A percentile compares a stretch with the other conserved stretches of the same genome.
These are phyloP conservation scores for Malthinus seriepunctatus DNA, from an alignment of 2,888 invertebrate species.

Conservation along the genomic window DNA sequence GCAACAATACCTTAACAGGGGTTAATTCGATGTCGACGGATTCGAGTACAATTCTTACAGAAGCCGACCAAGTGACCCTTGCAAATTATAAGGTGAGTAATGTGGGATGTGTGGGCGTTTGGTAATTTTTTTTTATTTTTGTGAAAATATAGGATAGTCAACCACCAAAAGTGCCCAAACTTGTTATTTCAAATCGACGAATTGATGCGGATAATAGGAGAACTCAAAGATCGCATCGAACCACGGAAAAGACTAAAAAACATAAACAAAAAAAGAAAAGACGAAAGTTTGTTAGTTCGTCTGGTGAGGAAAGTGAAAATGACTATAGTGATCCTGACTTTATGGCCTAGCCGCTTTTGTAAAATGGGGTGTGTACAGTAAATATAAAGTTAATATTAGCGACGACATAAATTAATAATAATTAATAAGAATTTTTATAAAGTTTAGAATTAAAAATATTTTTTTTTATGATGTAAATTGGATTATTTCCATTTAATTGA, in stretches of 20 bases:
- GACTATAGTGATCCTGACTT: constrained; percentile 65
- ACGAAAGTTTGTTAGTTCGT: constrained; percentile 58
- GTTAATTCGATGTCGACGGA: constrained; percentile 18
- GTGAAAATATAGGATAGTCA: constrained; percentile 46
- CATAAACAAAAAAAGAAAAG: constrained; percentile 60
- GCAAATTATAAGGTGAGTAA: constrained; percentile 52
- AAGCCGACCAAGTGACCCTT: constrained; percentile 51
- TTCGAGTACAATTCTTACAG: constrained; percentile 43
- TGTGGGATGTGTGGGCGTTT: not conserved
- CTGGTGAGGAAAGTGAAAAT: constrained; percentile 67
- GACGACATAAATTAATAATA: constrained; percentile 28
- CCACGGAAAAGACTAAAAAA: constrained; percentile 55
- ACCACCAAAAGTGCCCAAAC: constrained; percentile 57
- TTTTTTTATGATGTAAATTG: constrained; percentile 21
- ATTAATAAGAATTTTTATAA: constrained; percentile 40
- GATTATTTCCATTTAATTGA: constrained; percentile 11
- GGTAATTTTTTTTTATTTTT: not conserved
- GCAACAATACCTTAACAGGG: constrained; percentile 14
- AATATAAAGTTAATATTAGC: constrained; percentile 35
- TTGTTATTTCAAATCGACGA: constrained; percentile 56
- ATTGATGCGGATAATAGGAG: constrained; percentile 52
- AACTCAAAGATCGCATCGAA: constrained; percentile 50
- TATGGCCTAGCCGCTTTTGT: constrained; percentile 49
- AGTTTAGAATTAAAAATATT: constrained; percentile 18
- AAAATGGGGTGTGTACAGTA: constrained; percentile 47